A percentile compares a stretch with the other conserved stretches of the same genome.
Conservation (phyloP, 1,140 invertebrate species). For the Drosophila nasuta region DNA sequence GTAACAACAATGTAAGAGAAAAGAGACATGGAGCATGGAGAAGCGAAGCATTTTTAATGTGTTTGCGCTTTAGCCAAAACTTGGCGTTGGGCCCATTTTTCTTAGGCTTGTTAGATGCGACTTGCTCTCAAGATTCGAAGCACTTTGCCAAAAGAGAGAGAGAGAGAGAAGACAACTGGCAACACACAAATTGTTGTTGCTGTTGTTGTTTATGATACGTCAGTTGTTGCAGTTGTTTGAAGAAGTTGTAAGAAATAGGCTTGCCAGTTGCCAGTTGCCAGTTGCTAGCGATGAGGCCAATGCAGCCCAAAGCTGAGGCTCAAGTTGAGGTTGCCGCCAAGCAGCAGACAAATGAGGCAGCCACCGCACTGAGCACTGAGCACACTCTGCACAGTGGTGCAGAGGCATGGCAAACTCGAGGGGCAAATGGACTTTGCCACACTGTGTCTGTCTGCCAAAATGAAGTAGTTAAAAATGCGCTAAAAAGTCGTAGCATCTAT, state of each 20-base stretch:
- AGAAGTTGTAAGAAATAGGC: conserved; percentile 81
- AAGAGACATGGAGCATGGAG: conserved; percentile 39
- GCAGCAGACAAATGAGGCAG: conserved; percentile 65
- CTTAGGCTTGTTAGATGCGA: conserved; percentile 78
- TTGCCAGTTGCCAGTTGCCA: conserved; percentile 27
- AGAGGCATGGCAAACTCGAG: conserved; percentile 3
- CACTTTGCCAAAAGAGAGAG: conserved; percentile 65
- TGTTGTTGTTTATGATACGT: conserved; percentile 79
- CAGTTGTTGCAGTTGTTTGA: conserved; percentile 80
- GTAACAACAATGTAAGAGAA: conserved; percentile 24
- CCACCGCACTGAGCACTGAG: conserved; percentile 23
- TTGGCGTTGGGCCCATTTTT: conserved; percentile 83
- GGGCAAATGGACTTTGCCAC: conserved; percentile 15
- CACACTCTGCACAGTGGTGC: conserved; percentile 44
- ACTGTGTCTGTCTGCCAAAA: conserved; percentile 30
- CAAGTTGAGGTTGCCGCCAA: conserved; percentile 21
- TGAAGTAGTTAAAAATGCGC: conserved; percentile 51
- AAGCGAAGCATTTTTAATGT: conserved; percentile 75
- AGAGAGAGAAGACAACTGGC: conserved; percentile 18
- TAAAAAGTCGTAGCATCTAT: conserved; percentile 50
- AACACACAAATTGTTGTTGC: conserved; percentile 34
- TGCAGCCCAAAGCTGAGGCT: background rate
- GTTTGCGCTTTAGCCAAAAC: conserved; percentile 81
- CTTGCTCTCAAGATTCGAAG: conserved; percentile 53
- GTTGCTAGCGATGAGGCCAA: conserved; percentile 30